Base-by-base conservation (phyloP, 37 sponge, comb jelly and placozoan species). In the Diacarnus erythraeanus region DNA sequence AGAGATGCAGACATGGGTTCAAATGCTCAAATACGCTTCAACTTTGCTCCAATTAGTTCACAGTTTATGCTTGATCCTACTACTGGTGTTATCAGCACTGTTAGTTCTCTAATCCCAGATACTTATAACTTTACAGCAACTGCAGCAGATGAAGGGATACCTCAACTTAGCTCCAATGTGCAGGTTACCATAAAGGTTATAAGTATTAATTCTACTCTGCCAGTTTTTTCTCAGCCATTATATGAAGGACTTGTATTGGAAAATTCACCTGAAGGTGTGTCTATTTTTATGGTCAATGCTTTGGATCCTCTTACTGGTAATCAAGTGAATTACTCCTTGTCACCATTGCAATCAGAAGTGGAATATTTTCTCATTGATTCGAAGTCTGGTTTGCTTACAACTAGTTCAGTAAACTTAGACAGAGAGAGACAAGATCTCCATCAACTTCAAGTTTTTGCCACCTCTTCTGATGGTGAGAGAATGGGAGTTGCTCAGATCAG, bases 131-230 rank as follows among this genome's bases (percentile, higher is more conserved):
- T 94, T 18, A 76, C 72, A 26, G 83, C 88, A 3, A 69, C 40
- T 38, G 95, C 87, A 4, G 59, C 58, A 2, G 95, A 94, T 84
- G 39, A 58, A 3, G 95, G 95, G 10, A 23, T 39, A 4, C 92
- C 92, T 20, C 71, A 79, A 0, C 80, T 84, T 25, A 38, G 44
- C 22, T 67, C 80, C n/a, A 68, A 56, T 10, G 85, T 67, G 20
- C 29, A 67, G 6, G 65, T 91, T 22, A 37, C 54, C 2, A 69
- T 94, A 8, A 25, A 66, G 12, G 78, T 92, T 23, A 33, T 66
- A 2, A 87, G 89, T 34, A 34, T 72, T 10, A 80, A 92, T 65
- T 84, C 84, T 26, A 60, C 58, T 27, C 57, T 83, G 33, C 88
- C 92, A 67, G 37, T 57, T 1, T 92, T 92, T 57, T 42, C 68